phyloP scores from a whole-genome alignment of 1,140 invertebrate species.

The Drosophila santomea region DNA sequence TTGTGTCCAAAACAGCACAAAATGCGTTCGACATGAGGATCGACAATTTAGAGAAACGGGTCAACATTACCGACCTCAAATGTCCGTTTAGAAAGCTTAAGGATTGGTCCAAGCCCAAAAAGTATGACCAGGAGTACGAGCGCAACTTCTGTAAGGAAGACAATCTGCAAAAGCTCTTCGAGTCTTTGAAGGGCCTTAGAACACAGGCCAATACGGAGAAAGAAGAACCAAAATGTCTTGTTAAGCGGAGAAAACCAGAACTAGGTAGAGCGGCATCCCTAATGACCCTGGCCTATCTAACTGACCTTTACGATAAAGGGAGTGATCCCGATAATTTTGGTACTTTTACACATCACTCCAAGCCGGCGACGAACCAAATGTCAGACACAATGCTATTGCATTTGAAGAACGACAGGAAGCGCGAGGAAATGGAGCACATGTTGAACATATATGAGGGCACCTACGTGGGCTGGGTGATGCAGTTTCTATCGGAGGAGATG shows the following conservation, averaged over 20 bases:
- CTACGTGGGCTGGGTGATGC: conserved; percentile 75
- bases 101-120: conserved; percentile 75
- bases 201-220: conserved; percentile 35
- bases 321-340: no score
- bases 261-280: neutral
- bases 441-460: conserved; percentile 67
- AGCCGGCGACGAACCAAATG: neutral
- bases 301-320: neutral
- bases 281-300: neutral
- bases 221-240: conserved; percentile 54
- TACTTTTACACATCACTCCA: neutral
- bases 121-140: conserved; percentile 65
- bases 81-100: conserved; percentile 76
- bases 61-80: conserved; percentile 44
- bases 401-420: conserved; percentile 29
- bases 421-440: conserved; percentile 61
- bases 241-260: conserved; percentile 1
- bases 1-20: conserved; percentile 36
- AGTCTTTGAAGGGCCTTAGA: conserved; percentile 48
- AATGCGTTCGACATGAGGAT: conserved; percentile 76
- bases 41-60: conserved; percentile 70
- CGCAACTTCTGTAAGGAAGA: conserved; percentile 76
- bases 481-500: conserved; percentile 87
- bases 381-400: neutral
- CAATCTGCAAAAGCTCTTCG: conserved; percentile 72